phyloP scores from a whole-genome alignment of 2,888 invertebrate species.

The Dasypolia templi region DNA sequence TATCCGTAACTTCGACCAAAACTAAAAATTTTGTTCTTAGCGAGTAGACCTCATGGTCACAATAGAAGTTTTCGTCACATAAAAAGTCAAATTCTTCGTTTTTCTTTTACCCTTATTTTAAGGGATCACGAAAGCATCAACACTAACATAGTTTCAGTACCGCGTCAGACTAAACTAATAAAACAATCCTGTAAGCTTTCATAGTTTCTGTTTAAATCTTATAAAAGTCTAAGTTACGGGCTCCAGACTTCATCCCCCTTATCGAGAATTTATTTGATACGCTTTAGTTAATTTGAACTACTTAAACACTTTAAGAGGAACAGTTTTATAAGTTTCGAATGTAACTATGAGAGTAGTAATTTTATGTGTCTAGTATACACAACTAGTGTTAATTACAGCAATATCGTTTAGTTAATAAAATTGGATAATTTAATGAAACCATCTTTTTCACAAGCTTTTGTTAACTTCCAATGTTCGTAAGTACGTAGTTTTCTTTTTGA shows the following conservation, averaged over 20 bases:
- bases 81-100: not conserved
- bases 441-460: too few relatives aligned
- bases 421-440: too few relatives aligned
- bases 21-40: too few relatives aligned
- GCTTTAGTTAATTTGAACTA: slow-evolving; percentile 53
- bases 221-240: slow-evolving; percentile 54
- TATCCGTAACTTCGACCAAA: too few relatives aligned
- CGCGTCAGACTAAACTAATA: slow-evolving; percentile 25
- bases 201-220: slow-evolving; percentile 44
- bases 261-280: slow-evolving; percentile 57
- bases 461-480: too few relatives aligned
- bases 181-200: slow-evolving; percentile 26
- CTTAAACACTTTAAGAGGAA: slow-evolving; percentile 25
- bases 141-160: not conserved
- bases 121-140: not conserved
- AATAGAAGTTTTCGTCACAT: not conserved
- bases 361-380: not conserved
- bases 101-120: not conserved
- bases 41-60: not conserved
- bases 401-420: not conserved
- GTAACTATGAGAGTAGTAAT: slow-evolving; percentile 1
- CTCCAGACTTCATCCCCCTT: slow-evolving; percentile 35
- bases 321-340: slow-evolving; percentile 18
- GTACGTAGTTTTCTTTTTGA: not conserved
- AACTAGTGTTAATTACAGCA: not conserved